A percentile compares a stretch with the other conserved stretches of the same genome.
Conservation (phyloP, 1,140 invertebrate species). For the Microplitis demolitor region DNA sequence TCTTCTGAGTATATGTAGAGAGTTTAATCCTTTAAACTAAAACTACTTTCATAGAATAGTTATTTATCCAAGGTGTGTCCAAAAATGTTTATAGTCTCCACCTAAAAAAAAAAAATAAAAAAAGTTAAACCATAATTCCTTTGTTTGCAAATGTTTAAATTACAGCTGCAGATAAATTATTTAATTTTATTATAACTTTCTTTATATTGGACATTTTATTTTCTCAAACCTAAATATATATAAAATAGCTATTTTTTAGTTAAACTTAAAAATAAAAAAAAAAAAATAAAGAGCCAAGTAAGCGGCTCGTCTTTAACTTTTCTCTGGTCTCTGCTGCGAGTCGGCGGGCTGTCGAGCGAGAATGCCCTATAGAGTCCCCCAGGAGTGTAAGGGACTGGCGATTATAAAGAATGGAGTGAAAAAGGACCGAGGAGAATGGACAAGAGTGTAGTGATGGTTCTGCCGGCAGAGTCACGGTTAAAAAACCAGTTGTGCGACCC, state of each 20-base stretch:
- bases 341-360: too few relatives aligned
- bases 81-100: conserved; percentile 13
- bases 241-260: not conserved
- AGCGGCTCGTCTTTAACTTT: not conserved
- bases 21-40: not conserved
- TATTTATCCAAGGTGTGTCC: conserved; percentile 31
- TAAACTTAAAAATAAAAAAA: not conserved
- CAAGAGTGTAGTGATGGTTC: conserved; percentile 53
- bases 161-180: not conserved
- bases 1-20: not conserved
- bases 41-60: not conserved
- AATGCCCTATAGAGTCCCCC: not conserved
- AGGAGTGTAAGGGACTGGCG: conserved; percentile 51
- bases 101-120: not conserved
- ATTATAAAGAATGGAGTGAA: conserved; percentile 62
- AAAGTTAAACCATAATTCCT: conserved; percentile 10
- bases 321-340: not conserved
- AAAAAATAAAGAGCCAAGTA: not conserved
- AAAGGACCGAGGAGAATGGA: conserved; percentile 55
- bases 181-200: too few relatives aligned
- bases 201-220: too few relatives aligned
- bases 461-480: conserved; percentile 52
- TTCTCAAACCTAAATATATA: not conserved
- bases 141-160: conserved; percentile 6
- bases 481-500: conserved; percentile 61